Percentiles rank a stretch among this genome's conserved stretches.
Evolutionary conservation across 2,888 invertebrate species (phyloP).

Genomic region (Meiosimyza decipiens): DNA sequence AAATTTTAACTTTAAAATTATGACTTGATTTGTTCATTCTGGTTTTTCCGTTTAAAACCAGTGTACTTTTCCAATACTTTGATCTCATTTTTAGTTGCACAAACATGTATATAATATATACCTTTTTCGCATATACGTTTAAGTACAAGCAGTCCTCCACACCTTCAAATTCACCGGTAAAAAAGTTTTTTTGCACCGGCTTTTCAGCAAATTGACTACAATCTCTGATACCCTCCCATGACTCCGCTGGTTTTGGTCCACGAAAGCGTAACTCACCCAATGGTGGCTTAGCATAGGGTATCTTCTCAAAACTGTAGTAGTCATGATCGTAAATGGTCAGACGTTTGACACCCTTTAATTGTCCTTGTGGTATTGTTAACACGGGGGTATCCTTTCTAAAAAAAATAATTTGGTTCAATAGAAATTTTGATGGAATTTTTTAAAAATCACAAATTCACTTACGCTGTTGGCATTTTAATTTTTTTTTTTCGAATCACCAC

Average conservation of each 20-base stretch:
- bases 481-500: no score
- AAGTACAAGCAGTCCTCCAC: conserved; percentile 69
- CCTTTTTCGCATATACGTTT: conserved; percentile 66
- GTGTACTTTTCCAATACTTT: background rate
- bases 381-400: conserved; percentile 9
- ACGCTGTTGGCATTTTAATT: no score
- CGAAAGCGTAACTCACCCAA: conserved; percentile 61
- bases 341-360: conserved; percentile 60
- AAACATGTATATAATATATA: conserved; percentile 41
- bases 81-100: background rate
- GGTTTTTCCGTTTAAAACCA: background rate
- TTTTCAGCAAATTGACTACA: conserved; percentile 59
- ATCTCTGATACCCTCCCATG: conserved; percentile 67
- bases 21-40: no score
- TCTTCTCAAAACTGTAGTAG: conserved; percentile 62
- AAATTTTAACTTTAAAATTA: no score
- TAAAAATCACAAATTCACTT: no score
- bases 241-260: conserved; percentile 66
- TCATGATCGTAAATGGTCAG: conserved; percentile 59
- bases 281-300: conserved; percentile 65
- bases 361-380: conserved; percentile 54
- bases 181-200: conserved; percentile 57
- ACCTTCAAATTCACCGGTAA: conserved; percentile 59
- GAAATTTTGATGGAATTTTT: no score
- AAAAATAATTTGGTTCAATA: background rate